Evolutionary conservation across 2,888 invertebrate genomes (phyloP), one percentile per base, ranked within the genome.

Genomic region (Eupithecia abbreviata): DNA sequence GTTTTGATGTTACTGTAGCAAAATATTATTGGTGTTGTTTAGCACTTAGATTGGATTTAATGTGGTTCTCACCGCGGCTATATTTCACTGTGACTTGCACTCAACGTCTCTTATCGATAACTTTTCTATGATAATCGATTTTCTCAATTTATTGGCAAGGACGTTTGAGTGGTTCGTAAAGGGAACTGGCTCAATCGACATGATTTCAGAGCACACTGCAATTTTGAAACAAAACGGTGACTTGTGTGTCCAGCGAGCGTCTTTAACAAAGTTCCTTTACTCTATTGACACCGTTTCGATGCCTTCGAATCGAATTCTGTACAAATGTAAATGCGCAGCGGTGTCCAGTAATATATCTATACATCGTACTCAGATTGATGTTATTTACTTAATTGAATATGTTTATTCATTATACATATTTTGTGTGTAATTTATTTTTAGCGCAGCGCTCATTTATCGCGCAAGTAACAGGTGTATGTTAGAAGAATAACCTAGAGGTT

Each of bases 211-310:
- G n/a, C 77, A 92, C 93, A 92, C 92, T 90, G 89, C 92, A 90
- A 90, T 90, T 92, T 93, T 91, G 90, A 88, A 88, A 84, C 89
- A 92, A 93, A 93, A 89, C 91, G 90, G 88, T 91, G 92, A 88
- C 90, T 89, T 91, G 93, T 92, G 93, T 92, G 92, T 88, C 82
- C 79, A 80, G 79, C 79, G 84, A 82, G 83, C 85, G 83, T 81
- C 70, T 62, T 18, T 72, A 73, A 13, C 43, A 73, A 74, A 30
- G 80, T 81, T 81, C 80, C 80, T 80, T 79, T 58, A n/a, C 76
- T 41, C 70, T 80, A 75, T 75, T 49, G 76, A 55, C 43, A 62
- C 45, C 72, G 71, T 82, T 66, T 80, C 75, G 81, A 77, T 62
- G 30, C 12, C 75, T 76, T 78, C 76, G 73, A 78, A 80, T 81